Evolutionary conservation across 2,113 vertebrate species (phyloP), one percentile per base, ranked within the genome.

Genomic region (Pleuronectes platessa): DNA sequence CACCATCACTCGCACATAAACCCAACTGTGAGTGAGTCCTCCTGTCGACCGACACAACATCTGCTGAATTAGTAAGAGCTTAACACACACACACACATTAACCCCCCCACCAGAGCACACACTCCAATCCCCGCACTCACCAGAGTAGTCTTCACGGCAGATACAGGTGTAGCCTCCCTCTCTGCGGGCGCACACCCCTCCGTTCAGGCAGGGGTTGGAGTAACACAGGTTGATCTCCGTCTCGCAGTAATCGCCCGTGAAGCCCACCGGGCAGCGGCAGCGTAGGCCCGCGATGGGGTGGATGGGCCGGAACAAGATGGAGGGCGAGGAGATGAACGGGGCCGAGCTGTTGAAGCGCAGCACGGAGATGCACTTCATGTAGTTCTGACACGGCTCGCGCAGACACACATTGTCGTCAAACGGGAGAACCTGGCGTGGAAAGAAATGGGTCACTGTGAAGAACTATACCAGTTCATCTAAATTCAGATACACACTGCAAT

Each of bases 311-410:
- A 99, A 99, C 71, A 99, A 92, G 61, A 97, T 97, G 88, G 97
- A 98, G 9, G 94, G 92, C 0, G 98, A 99, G 62, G 97, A 94
- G 17, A 99, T 96, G 92, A 99, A 99, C 51, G 98, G 97, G 6
- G 97, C 97, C 0, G 98, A 99, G 86, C 97, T 99, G 87, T 99
- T 97, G 0, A 99, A 99, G 86, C 96, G 97, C 71, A 99, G 95
- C 75, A 99, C 98, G 0, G 97, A 99, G 92, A 99, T 97, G 85
- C 98, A 99, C 88, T 99, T 99, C 98, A 99, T 99, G 94, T 99
- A 99, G 94, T 99, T 99, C 92, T 99, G 96, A 61, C 98, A 99
- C 14, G 98, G 98, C 87, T 99, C 98, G 0, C 98, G 95, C 82
- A 99, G 92, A 83, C 98, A 99, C 70, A 99, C 97, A 1, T 99